These are phyloP conservation scores for Corythornis cristatus DNA, from an alignment of 2,113 vertebrate genomes.

Conservation along the genomic window DNA sequence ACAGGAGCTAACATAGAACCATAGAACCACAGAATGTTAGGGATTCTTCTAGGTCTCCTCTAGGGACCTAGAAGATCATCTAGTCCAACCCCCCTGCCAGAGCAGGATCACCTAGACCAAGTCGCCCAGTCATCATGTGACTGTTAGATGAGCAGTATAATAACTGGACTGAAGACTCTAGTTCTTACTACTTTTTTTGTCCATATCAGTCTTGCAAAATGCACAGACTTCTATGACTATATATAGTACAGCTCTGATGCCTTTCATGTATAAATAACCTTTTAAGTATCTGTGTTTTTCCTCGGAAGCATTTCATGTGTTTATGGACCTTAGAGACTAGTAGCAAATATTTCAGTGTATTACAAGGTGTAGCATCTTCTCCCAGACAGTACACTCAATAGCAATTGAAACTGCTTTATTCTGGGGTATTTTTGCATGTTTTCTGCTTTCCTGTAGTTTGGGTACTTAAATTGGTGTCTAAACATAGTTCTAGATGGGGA, in stretches of 20 bases:
- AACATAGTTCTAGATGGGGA: not conserved
- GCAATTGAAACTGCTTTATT: not conserved
- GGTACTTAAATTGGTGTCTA: not conserved
- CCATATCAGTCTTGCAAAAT: not conserved
- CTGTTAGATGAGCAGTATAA: not conserved
- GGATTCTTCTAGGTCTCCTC: too few relatives aligned
- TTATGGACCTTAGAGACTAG: not conserved
- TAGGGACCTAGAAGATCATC: too few relatives aligned
- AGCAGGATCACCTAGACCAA: too few relatives aligned
- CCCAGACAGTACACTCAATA: not conserved
- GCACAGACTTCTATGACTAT: not conserved
- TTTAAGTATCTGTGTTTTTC: not conserved
- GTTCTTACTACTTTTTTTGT: not conserved
- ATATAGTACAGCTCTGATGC: not conserved
- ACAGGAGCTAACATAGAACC: not conserved
- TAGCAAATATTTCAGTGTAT: not conserved
- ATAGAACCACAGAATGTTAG: too few relatives aligned
- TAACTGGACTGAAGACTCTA: not conserved
- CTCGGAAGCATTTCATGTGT: not conserved
- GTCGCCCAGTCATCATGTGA: too few relatives aligned
- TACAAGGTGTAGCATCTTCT: not conserved
- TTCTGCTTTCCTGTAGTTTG: not conserved
- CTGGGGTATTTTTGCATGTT: not conserved
- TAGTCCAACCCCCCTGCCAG: too few relatives aligned
- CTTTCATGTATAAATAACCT: not conserved